Conservation (phyloP, 2,113 vertebrate species). For the Xiphorhynchus elegans region DNA sequence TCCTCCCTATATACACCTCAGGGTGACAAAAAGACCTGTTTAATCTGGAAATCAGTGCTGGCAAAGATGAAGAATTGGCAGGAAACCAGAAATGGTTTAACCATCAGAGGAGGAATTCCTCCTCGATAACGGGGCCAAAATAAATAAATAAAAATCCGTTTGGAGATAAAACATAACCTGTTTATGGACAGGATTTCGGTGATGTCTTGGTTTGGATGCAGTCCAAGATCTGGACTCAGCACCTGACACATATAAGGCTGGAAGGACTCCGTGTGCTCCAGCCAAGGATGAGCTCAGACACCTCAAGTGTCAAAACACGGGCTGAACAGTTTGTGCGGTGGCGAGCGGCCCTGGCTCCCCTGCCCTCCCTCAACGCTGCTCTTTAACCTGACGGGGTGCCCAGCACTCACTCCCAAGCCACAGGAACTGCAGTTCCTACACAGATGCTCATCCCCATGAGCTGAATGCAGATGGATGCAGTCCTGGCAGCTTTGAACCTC, state of each 20-base stretch:
- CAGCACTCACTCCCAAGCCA: not conserved
- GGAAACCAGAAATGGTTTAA: not conserved
- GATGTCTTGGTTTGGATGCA: not conserved
- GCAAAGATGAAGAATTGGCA: not conserved
- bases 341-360: not conserved
- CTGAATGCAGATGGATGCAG: fast-evolving
- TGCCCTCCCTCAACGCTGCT: not conserved
- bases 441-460: fast-evolving
- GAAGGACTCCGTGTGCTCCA: not conserved
- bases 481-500: not conserved
- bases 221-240: constrained; percentile 12
- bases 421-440: not conserved
- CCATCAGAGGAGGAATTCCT: not conserved
- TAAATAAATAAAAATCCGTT: not conserved
- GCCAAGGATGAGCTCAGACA: constrained; percentile 58
- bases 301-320: not conserved
- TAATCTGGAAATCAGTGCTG: not conserved
- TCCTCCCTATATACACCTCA: not conserved
- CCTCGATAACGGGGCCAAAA: not conserved
- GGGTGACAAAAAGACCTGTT: not conserved
- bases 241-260: not conserved
- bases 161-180: not conserved
- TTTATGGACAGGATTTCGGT: not conserved
- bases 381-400: not conserved
- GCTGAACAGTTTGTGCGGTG: constrained; percentile 9